These are phyloP conservation scores for Harpalus rufipes DNA, from an alignment of 2,888 invertebrate genomes.

Conservation along the genomic window DNA sequence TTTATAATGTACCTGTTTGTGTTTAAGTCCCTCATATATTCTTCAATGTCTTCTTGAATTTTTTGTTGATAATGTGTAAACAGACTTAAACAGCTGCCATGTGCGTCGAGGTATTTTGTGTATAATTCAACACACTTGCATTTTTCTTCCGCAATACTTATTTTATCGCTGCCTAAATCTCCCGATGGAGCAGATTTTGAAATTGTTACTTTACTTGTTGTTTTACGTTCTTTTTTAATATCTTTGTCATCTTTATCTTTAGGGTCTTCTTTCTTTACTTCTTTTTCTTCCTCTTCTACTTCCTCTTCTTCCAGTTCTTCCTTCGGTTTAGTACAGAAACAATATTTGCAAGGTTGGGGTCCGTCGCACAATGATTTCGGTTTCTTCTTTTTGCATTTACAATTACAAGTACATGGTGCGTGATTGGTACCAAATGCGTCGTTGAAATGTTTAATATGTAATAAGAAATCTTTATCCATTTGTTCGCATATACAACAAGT, in stretches of 20 bases:
- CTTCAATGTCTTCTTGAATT: conserved; percentile 69
- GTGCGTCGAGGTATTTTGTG: conserved; percentile 71
- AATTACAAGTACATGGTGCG: conserved; percentile 8
- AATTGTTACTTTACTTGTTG: too few relatives aligned
- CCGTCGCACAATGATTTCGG: not conserved
- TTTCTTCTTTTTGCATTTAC: conserved; percentile 29
- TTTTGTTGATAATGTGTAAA: conserved; percentile 70
- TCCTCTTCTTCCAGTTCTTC: not conserved
- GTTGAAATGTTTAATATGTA: conserved; percentile 11
- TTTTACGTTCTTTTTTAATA: too few relatives aligned
- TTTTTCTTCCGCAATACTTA: conserved; percentile 37
- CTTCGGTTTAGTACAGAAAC: not conserved
- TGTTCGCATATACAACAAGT: not conserved
- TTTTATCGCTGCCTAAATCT: too few relatives aligned
- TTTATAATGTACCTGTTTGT: not conserved
- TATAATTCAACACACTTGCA: conserved; percentile 74
- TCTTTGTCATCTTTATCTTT: not conserved
- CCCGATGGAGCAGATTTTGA: too few relatives aligned
- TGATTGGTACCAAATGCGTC: not conserved
- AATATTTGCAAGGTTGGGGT: not conserved
- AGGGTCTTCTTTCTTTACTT: not conserved
- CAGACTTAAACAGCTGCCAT: conserved; percentile 71
- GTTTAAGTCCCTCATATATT: conserved; percentile 69
- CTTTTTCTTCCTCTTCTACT: not conserved
- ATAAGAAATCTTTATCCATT: conserved; percentile 7